These are phyloP conservation scores for Chironomus riparius DNA, from an alignment of 2,888 invertebrate genomes.

Conservation along the genomic window DNA sequence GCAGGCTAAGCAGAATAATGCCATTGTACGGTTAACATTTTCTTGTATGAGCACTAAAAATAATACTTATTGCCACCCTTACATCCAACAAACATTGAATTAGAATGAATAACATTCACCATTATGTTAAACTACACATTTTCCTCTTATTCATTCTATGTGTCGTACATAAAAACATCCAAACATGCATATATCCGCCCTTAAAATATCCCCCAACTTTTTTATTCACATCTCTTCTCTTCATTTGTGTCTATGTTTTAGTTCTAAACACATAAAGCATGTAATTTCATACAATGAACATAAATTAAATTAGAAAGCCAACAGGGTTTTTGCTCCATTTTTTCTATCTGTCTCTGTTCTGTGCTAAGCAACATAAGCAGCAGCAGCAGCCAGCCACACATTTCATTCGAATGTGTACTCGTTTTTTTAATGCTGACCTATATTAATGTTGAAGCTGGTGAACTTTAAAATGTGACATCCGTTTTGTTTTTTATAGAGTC, in stretches of 20 bases:
- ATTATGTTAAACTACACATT: background rate
- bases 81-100: background rate
- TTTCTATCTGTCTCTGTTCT: too few species aligned
- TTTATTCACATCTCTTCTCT: too few species aligned
- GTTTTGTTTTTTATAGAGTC: too few species aligned
- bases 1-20: too few species aligned
- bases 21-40: too few species aligned
- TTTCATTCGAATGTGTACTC: background rate
- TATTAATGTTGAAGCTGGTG: background rate
- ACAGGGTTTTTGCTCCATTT: background rate
- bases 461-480: too few species aligned
- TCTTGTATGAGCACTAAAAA: too few species aligned
- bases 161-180: background rate
- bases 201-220: background rate
- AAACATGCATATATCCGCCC: background rate
- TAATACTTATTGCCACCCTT: too few species aligned
- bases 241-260: background rate
- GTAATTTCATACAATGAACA: constrained; percentile 9
- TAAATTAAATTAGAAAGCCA: constrained; percentile 10
- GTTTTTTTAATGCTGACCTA: background rate
- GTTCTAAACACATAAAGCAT: constrained; percentile 1
- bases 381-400: too few species aligned
- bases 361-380: too few species aligned
- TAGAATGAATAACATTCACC: background rate
- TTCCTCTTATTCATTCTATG: background rate